These are phyloP conservation scores for Oedothorax gibbosus DNA, from an alignment of 1,140 invertebrate genomes.

Conservation along the genomic window DNA sequence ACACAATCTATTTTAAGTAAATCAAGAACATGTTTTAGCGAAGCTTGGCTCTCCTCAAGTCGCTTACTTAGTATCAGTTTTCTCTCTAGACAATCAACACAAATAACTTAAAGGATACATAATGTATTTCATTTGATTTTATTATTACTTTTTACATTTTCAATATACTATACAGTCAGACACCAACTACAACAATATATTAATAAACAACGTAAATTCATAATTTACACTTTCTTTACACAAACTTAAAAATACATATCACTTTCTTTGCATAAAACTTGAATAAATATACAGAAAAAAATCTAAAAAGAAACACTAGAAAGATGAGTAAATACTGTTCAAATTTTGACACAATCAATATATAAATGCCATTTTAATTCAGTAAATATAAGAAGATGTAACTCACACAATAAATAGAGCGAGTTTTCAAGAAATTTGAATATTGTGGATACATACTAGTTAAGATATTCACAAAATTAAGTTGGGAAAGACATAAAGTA, in stretches of 20 bases:
- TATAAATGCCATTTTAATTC: slow-evolving; percentile 19
- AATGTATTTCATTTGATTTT: slow-evolving; percentile 21
- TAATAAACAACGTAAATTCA: slow-evolving; percentile 29
- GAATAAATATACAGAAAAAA: slow-evolving; percentile 57
- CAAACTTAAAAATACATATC: slow-evolving; percentile 55
- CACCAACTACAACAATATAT: slow-evolving; percentile 30
- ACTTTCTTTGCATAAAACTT: slow-evolving; percentile 49
- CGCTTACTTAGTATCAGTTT: not conserved
- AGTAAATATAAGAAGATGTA: slow-evolving; percentile 15
- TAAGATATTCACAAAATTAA: not conserved
- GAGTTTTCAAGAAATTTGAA: not conserved
- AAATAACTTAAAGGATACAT: not conserved
- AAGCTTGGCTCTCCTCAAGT: not conserved
- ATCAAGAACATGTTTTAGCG: not conserved
- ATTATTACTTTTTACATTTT: slow-evolving; percentile 40
- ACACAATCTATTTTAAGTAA: no score
- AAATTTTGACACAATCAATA: slow-evolving; percentile 20
- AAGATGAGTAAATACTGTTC: slow-evolving; percentile 51
- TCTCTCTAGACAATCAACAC: not conserved
- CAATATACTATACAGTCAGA: slow-evolving; percentile 46
- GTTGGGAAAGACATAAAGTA: slow-evolving; percentile 25
- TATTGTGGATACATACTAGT: slow-evolving; percentile 12
- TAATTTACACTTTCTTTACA: slow-evolving; percentile 50
- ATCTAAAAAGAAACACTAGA: slow-evolving; percentile 47
- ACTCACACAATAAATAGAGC: slow-evolving; percentile 11